Percentiles rank a stretch among this genome's conserved stretches.
Conservation (phyloP, 2,888 invertebrate species). For the Lycia hirtaria region DNA sequence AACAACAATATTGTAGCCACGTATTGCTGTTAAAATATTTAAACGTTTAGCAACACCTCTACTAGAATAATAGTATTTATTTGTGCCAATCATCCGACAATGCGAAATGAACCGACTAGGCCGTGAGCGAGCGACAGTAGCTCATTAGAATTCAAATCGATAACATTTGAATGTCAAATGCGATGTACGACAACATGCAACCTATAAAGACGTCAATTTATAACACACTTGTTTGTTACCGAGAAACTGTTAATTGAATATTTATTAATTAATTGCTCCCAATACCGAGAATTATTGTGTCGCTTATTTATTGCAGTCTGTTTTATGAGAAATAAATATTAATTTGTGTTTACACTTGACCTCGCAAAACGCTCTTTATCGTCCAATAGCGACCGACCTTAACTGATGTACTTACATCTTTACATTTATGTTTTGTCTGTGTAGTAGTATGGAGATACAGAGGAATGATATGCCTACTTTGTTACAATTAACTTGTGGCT, state of each 20-base stretch:
- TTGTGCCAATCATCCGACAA: constrained; percentile 35
- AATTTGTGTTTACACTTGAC: too few relatives aligned
- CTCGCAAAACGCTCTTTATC: too few relatives aligned
- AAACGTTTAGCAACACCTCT: constrained; percentile 59
- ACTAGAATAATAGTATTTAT: constrained; percentile 28
- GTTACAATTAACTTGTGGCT: too few relatives aligned
- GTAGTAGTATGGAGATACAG: too few relatives aligned
- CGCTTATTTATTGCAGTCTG: too few relatives aligned
- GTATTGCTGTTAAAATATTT: too few relatives aligned
- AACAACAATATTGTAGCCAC: too few relatives aligned
- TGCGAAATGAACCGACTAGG: constrained; percentile 36
- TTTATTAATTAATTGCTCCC: constrained; percentile 3
- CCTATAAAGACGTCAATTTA: constrained; percentile 34
- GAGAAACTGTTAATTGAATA: constrained; percentile 21
- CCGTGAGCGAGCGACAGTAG: constrained; percentile 38
- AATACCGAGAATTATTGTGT: not conserved
- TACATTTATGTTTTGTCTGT: too few relatives aligned
- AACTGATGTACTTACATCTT: too few relatives aligned
- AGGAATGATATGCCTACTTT: too few relatives aligned
- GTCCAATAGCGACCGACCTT: too few relatives aligned
- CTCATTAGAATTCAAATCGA: constrained; percentile 45
- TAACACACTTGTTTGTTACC: constrained; percentile 27
- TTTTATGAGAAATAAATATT: too few relatives aligned
- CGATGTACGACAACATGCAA: constrained; percentile 30
- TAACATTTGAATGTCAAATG: constrained; percentile 47